Conservation (phyloP, 2,797 vertebrate genomes). For the Huso huso region DNA sequence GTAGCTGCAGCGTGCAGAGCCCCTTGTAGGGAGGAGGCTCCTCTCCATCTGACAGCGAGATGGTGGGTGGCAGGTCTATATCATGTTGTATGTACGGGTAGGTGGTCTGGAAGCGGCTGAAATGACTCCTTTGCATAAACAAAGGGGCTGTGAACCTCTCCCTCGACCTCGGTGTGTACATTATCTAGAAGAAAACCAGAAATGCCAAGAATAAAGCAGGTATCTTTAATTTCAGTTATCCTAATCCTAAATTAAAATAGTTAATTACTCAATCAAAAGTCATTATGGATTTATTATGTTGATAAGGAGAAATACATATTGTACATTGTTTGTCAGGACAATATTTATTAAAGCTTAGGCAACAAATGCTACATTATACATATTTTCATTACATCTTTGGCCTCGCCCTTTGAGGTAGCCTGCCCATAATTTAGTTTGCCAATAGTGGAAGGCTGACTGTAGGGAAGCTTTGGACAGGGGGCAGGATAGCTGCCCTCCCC, state of each 20-base stretch:
- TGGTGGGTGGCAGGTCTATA: conserved; percentile 80
- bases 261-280: background rate
- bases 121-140: conserved; percentile 72
- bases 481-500: too few species aligned
- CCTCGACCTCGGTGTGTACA: conserved; percentile 62
- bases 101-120: conserved; percentile 79
- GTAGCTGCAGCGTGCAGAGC: conserved; percentile 72
- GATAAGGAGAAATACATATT: too few species aligned
- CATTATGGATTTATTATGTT: background rate
- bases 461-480: too few species aligned
- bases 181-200: conserved; percentile 54
- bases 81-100: conserved; percentile 78
- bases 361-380: too few species aligned
- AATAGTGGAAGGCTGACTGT: too few species aligned
- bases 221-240: background rate
- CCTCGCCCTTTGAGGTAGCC: too few species aligned
- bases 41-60: conserved; percentile 78
- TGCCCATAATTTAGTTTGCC: too few species aligned
- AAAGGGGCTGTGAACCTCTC: conserved; percentile 65
- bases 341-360: too few species aligned
- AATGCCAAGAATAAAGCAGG: conserved; percentile 1
- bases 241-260: background rate
- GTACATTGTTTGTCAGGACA: too few species aligned
- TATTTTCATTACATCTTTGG: too few species aligned
- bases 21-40: conserved; percentile 79